Percentiles rank a stretch among this genome's conserved stretches.
Evolutionary conservation across 2,113 vertebrate species (phyloP).

Genomic region (Echinops telfairi): DNA sequence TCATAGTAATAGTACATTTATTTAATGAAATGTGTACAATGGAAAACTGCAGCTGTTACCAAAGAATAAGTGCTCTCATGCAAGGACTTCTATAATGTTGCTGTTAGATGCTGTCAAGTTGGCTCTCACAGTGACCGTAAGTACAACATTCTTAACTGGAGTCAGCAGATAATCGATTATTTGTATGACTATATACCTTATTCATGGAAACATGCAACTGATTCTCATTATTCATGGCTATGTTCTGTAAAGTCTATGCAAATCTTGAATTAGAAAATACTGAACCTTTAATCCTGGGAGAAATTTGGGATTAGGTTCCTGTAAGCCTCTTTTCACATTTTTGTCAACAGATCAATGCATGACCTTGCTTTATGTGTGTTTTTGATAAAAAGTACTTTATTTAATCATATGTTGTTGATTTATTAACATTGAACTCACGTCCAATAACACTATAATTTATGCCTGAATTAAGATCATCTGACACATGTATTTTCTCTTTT

Average conservation of each 20-base stretch:
- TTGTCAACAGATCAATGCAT: no score
- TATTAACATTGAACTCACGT: background rate
- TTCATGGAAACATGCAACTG: background rate
- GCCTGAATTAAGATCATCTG: background rate
- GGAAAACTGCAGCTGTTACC: background rate
- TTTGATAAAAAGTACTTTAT: background rate
- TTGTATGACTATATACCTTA: background rate
- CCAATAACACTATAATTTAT: background rate
- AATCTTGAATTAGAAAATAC: background rate
- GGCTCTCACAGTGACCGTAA: no score
- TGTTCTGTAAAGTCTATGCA: background rate
- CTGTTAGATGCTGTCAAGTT: no score
- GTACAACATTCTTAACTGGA: no score
- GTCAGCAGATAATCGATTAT: no score
- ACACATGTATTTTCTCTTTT: no score
- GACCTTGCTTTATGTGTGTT: background rate
- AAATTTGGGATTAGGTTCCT: background rate
- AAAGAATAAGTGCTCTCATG: background rate
- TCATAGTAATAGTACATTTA: background rate
- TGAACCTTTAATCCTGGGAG: background rate
- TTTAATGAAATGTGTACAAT: background rate
- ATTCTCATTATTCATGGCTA: background rate
- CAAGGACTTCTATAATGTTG: background rate
- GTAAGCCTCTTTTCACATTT: background rate
- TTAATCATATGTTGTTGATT: background rate